These are phyloP conservation scores for Todus mexicanus DNA, from an alignment of 2,797 vertebrate genomes.

Conservation along the genomic window DNA sequence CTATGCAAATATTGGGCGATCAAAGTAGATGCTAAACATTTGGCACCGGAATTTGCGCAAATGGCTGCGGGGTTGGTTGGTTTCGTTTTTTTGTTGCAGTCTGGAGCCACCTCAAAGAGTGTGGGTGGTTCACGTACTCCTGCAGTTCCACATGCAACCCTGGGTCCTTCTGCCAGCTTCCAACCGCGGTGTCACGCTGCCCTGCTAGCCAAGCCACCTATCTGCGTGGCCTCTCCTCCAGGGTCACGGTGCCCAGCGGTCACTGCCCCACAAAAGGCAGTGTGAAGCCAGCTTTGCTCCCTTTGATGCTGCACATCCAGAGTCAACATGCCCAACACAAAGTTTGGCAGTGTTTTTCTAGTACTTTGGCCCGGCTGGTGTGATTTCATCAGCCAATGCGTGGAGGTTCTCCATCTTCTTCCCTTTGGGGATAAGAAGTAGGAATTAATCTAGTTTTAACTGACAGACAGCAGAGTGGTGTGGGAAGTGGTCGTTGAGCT, in stretches of 20 bases:
- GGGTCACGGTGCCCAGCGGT: neutral
- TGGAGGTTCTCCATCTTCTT: neutral
- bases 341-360: neutral
- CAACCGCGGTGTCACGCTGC: fast-evolving
- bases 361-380: neutral
- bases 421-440: neutral
- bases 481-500: neutral
- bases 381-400: neutral
- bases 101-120: neutral
- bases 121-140: neutral
- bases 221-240: neutral
- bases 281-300: neutral
- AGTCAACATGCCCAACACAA: neutral
- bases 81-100: neutral
- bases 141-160: neutral
- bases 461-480: neutral
- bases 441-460: neutral
- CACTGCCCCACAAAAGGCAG: neutral
- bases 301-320: neutral
- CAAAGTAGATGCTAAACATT: neutral
- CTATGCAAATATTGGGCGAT: neutral
- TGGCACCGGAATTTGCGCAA: neutral
- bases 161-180: neutral
- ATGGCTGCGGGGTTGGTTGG: neutral
- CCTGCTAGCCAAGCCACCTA: neutral